Conservation (phyloP, 2,888 invertebrate genomes). For the Caenorhabditis becei region DNA sequence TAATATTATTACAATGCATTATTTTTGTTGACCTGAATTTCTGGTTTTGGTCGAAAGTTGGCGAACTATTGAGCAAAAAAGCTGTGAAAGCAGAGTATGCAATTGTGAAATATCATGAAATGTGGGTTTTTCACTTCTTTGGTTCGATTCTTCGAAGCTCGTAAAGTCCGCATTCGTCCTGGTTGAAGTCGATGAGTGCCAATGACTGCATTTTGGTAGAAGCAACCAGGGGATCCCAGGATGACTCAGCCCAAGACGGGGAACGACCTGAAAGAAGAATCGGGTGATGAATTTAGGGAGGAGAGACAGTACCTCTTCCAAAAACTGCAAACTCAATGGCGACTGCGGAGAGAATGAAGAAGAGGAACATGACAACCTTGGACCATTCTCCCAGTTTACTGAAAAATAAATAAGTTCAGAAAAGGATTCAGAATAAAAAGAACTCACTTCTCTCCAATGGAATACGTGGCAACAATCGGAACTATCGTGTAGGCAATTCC, state of each 20-base stretch:
- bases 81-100: constrained; percentile 29
- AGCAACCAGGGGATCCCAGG: constrained; percentile 75
- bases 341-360: constrained; percentile 65
- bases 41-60: constrained; percentile 27
- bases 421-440: not conserved
- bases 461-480: constrained; percentile 66
- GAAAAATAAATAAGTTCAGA: constrained; percentile 20
- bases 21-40: constrained; percentile 20
- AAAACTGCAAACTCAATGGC: constrained; percentile 74
- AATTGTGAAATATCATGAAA: constrained; percentile 4
- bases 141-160: constrained; percentile 58
- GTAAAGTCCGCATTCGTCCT: constrained; percentile 69
- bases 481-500: constrained; percentile 70
- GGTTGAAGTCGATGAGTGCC: constrained; percentile 64
- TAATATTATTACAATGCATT: constrained; percentile 17
- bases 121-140: constrained; percentile 18
- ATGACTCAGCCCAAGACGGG: constrained; percentile 73
- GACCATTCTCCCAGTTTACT: constrained; percentile 74
- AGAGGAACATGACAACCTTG: constrained; percentile 64
- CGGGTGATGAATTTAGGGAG: no score
- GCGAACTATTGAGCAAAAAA: constrained; percentile 39
- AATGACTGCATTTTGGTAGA: constrained; percentile 65
- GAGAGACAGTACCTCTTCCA: constrained; percentile 75
- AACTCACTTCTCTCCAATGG: constrained; percentile 72
- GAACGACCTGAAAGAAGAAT: constrained; percentile 72